Base-by-base conservation (phyloP, 2,113 vertebrate genomes). In the Indicator maculatus region DNA sequence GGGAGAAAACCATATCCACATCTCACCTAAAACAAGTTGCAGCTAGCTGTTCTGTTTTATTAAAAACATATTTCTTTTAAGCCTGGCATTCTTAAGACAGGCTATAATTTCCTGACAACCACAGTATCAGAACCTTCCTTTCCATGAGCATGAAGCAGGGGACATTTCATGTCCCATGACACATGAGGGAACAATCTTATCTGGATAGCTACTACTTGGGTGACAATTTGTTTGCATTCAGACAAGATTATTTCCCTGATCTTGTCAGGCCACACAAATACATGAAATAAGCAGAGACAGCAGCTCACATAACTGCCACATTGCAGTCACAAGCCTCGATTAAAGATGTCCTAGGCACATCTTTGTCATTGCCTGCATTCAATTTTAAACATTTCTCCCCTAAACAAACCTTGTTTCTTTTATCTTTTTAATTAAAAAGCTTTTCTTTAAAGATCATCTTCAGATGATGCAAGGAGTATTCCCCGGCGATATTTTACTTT, bases 341-440 rank as follows among this genome's bases (percentile, higher is more conserved):
- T 75, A 95, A 90, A 72, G 23, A 20, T 50, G 47, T 86, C 56
- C 65, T 52, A 52, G 14, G 67, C 31, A 53, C 17, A 90, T 58
- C 24, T 83, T 90, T 89, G 44, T 61, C 73, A 58, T 53, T 53
- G 33, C 8, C 33, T 75, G 53, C 44, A 65, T 71, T 65, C 15
- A 64, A 27, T 53, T 88, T 69, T 44, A 61, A 77, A 59, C 16
- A n/a, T 39, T 93, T 71, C 88, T 21, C 39, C 15, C 18, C 19
- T 63, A 53, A 86, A 81, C 16, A 81, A 53, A 36, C 15, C 15
- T 65, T 52, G 31, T 39, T 50, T 69, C 56, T 64, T 75, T 23
- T 31, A 16, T 59, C 16, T 67, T 61, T 66, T 89, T 36, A 91
- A 88, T 88, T 91, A 95, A 80, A 95, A 85, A 91, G 7, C 20